These are phyloP conservation scores for Pemphigus obesinymphae DNA, from an alignment of 1,140 invertebrate genomes.

Conservation along the genomic window DNA sequence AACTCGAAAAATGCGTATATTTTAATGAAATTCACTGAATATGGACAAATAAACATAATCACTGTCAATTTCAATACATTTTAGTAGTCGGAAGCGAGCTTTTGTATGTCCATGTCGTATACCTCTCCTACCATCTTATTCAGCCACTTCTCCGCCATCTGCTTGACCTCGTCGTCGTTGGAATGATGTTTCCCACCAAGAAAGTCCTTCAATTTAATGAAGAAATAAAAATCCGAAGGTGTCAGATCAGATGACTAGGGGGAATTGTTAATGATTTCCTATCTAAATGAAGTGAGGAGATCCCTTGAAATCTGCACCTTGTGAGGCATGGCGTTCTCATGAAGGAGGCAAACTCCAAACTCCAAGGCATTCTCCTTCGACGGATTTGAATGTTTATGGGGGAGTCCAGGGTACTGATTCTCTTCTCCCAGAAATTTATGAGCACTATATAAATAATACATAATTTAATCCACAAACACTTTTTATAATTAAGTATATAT, in stretches of 20 bases:
- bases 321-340: constrained; percentile 51
- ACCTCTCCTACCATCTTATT: neutral
- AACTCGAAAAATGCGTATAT: too few species aligned
- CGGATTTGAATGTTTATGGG: neutral
- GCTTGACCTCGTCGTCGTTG: constrained; percentile 11
- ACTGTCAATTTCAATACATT: too few species aligned
- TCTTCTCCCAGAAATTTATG: too few species aligned
- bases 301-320: constrained; percentile 42
- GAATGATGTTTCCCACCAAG: constrained; percentile 43
- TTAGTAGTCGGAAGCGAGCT: neutral
- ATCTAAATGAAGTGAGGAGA: constrained; percentile 45
- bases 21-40: too few species aligned
- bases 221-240: constrained; percentile 48
- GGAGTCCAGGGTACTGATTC: too few species aligned
- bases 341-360: constrained; percentile 33
- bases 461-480: too few species aligned
- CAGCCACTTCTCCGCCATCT: constrained; percentile 14
- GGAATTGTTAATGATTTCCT: constrained; percentile 49
- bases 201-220: constrained; percentile 43
- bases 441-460: too few species aligned
- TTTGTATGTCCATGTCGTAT: neutral
- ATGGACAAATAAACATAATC: too few species aligned
- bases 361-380: neutral
- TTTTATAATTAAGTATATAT: too few species aligned
- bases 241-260: constrained; percentile 48